Conservation (phyloP, 2,797 vertebrate genomes). For the Gastrophryne carolinensis region DNA sequence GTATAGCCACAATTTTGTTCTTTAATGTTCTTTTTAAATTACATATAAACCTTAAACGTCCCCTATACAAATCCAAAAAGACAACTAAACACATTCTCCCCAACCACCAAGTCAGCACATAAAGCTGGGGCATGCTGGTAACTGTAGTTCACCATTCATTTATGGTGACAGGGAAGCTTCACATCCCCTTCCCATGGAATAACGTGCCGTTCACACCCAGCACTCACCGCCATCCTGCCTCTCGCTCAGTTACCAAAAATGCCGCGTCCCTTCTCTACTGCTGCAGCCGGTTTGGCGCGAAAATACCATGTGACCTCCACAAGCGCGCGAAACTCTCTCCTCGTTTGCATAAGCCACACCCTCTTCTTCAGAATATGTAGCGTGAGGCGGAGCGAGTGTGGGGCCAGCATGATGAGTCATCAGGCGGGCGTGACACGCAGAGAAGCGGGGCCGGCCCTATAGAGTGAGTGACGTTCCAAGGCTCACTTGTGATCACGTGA, state of each 20-base stretch:
- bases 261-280: background rate
- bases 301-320: conserved; percentile 15
- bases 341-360: background rate
- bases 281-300: conserved; percentile 40
- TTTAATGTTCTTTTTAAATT: too few relatives aligned
- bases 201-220: background rate
- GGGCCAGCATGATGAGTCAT: too few relatives aligned
- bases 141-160: background rate
- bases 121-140: background rate
- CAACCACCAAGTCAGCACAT: too few relatives aligned
- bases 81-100: too few relatives aligned
- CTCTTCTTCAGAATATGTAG: background rate
- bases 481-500: too few relatives aligned
- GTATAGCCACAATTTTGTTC: too few relatives aligned
- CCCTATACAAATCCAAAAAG: too few relatives aligned
- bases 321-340: conserved; percentile 30
- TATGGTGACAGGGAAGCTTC: background rate
- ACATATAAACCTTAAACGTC: too few relatives aligned
- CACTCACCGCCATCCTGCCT: conserved; percentile 41
- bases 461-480: too few relatives aligned
- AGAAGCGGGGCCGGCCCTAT: too few relatives aligned
- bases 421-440: too few relatives aligned
- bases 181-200: too few relatives aligned
- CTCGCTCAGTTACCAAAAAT: background rate
- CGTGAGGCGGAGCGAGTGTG: background rate